Percentiles rank a stretch among this genome's conserved stretches.
phyloP scores from a whole-genome alignment of 2,797 vertebrate genomes.

The Kryptolebias ocellatus region DNA sequence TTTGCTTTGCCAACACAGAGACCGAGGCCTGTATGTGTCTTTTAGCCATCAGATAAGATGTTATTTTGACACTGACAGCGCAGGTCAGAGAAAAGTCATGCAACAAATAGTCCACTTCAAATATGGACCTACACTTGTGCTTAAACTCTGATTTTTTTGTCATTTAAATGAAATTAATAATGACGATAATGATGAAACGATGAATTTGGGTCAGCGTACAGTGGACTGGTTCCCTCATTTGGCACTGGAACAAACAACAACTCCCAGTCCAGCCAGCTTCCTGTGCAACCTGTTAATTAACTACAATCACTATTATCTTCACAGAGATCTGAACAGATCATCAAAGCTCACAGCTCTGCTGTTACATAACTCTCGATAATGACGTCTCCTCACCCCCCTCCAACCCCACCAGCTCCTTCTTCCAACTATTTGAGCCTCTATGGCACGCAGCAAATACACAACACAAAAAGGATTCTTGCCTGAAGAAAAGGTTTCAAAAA shows the following conservation, averaged over 20 bases:
- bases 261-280: slow-evolving; percentile 29
- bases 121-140: not conserved
- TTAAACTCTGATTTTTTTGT: not conserved
- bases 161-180: not conserved
- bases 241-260: not conserved
- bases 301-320: slow-evolving; percentile 50
- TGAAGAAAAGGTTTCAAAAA: not conserved
- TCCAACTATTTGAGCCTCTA: not conserved
- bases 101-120: not conserved
- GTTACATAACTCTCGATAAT: slow-evolving; percentile 25
- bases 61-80: slow-evolving; percentile 3
- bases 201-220: slow-evolving; percentile 37
- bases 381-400: not conserved
- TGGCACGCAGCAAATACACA: not conserved
- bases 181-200: not conserved
- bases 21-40: slow-evolving; percentile 24
- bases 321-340: slow-evolving; percentile 27
- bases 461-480: not conserved
- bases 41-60: slow-evolving; percentile 38
- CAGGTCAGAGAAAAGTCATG: slow-evolving; percentile 31
- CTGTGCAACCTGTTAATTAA: slow-evolving; percentile 38
- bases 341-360: slow-evolving; percentile 17
- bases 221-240: slow-evolving; percentile 13
- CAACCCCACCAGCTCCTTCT: not conserved
- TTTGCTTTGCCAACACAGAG: slow-evolving; percentile 73